These are phyloP conservation scores for Lutjanus argentimaculatus DNA, from an alignment of 2,797 vertebrate species.

Conservation along the genomic window DNA sequence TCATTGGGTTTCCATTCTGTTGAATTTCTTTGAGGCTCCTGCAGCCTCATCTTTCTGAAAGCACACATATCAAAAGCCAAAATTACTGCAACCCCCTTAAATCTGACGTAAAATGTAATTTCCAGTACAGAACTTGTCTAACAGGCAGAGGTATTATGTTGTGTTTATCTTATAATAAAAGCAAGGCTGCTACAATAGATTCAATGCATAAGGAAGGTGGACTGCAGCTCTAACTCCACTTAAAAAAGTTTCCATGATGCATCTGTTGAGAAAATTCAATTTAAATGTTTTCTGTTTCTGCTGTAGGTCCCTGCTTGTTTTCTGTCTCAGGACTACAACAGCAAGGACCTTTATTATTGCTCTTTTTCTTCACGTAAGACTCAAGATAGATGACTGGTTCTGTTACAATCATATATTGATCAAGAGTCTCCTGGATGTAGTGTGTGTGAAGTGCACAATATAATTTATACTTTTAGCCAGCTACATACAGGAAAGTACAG, in stretches of 20 bases:
- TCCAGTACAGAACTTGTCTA: neutral
- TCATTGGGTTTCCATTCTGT: neutral
- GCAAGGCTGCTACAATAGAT: neutral
- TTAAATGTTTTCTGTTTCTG: neutral
- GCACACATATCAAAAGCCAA: neutral
- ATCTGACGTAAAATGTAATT: slow-evolving; percentile 9
- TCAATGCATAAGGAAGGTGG: neutral
- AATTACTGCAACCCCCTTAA: neutral
- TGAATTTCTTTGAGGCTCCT: neutral
- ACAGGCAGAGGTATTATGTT: neutral
- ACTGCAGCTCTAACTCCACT: neutral
- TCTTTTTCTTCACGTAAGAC: neutral
- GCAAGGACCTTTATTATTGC: neutral
- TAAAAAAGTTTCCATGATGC: neutral
- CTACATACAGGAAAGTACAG: neutral
- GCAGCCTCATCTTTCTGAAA: neutral
- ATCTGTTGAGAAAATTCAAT: neutral
- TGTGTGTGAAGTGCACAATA: slow-evolving; percentile 6
- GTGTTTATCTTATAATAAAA: neutral
- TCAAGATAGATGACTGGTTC: neutral
- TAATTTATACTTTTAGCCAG: neutral
- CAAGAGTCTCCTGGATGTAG: slow-evolving; percentile 5
- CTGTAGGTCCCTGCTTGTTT: neutral
- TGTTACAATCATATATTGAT: slow-evolving; percentile 27
- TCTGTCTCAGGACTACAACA: neutral